Evolutionary conservation across 2,888 invertebrate genomes (phyloP).

Genomic region (Griposia aprilina): DNA sequence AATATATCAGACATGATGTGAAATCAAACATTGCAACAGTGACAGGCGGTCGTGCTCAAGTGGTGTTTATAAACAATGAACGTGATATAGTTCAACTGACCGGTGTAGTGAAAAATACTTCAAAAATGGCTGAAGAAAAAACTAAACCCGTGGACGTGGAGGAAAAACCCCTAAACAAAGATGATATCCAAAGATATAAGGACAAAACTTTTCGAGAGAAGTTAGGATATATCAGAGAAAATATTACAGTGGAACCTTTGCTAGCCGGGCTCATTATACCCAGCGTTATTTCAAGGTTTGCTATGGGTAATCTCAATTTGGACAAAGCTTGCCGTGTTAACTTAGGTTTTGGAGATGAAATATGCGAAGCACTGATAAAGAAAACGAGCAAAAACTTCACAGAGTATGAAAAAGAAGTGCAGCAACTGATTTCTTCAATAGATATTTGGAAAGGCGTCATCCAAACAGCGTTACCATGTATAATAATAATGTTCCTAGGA

Average conservation of each 20-base stretch:
- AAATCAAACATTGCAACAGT: conserved; percentile 78
- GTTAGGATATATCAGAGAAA: conserved; percentile 80
- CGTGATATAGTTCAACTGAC: conserved; percentile 63
- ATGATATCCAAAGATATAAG: conserved; percentile 73
- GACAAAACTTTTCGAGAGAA: conserved; percentile 82
- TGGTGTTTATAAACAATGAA: conserved; percentile 79
- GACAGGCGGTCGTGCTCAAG: conserved; percentile 70
- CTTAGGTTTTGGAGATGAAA: conserved; percentile 79
- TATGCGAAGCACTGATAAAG: conserved; percentile 83
- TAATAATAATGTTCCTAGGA: conserved; percentile 91
- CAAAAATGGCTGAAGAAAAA: conserved; percentile 81
- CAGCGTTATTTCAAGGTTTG: conserved; percentile 92
- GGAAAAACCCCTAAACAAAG: conserved; percentile 83
- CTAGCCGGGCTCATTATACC: conserved; percentile 93
- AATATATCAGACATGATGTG: conserved; percentile 77
- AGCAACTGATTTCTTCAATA: conserved; percentile 90
- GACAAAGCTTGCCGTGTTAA: conserved; percentile 88
- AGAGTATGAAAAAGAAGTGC: conserved; percentile 91
- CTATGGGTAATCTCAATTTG: conserved; percentile 90
- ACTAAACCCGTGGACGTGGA: conserved; percentile 76
- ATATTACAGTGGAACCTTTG: conserved; percentile 94
- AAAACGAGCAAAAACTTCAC: conserved; percentile 89
- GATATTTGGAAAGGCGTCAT: conserved; percentile 90
- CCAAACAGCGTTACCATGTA: conserved; percentile 89
- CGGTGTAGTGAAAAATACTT: conserved; percentile 42